These are phyloP conservation scores for Pipra filicauda DNA, from an alignment of 2,113 vertebrate genomes.

Conservation along the genomic window DNA sequence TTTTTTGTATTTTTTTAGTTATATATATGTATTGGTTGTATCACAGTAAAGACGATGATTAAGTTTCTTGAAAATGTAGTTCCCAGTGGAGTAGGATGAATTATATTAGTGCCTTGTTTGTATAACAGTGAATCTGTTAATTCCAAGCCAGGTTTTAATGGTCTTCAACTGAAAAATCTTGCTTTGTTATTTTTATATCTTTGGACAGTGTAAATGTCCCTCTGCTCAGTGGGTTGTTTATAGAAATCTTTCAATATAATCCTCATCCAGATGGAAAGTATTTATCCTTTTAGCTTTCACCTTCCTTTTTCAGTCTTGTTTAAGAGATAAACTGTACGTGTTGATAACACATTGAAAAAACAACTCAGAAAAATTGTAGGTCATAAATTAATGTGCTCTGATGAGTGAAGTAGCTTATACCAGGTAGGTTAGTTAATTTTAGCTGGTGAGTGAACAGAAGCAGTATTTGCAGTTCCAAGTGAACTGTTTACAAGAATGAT, in stretches of 20 bases:
- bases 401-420: background rate
- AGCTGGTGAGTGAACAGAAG: background rate
- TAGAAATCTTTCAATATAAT: background rate
- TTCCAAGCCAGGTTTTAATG: background rate
- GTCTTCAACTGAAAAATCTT: background rate
- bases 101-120: background rate
- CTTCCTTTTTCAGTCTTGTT: background rate
- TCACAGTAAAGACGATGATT: background rate
- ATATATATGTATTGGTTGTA: background rate
- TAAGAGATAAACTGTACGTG: background rate
- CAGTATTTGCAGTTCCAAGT: background rate
- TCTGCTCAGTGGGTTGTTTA: background rate
- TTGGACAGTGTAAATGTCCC: background rate
- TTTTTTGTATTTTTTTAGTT: background rate
- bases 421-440: background rate
- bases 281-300: background rate
- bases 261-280: background rate
- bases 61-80: background rate
- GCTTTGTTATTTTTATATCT: background rate
- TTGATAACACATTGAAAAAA: background rate
- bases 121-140: background rate
- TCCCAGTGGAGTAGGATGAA: background rate
- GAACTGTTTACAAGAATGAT: background rate
- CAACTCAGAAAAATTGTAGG: background rate
- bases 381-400: background rate